Percentiles rank a stretch among this genome's conserved stretches.
These are phyloP conservation scores for Hypanus sabinus DNA, from an alignment of 2,113 vertebrate genomes.

Conservation along the genomic window DNA sequence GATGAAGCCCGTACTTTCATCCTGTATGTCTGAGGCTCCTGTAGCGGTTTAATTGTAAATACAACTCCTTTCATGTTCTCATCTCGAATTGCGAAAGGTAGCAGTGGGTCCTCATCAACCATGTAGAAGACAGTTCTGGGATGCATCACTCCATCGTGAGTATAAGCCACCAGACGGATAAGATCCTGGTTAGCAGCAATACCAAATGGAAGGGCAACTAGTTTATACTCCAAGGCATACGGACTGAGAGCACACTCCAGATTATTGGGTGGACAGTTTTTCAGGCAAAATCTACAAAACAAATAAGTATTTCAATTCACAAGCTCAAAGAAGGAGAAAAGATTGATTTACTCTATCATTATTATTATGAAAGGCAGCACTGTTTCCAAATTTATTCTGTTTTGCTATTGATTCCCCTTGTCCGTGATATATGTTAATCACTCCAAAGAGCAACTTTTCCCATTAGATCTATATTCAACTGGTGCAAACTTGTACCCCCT, in stretches of 20 bases:
- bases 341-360: neutral
- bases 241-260: constrained; percentile 84
- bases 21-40: constrained; percentile 75
- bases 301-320: constrained; percentile 36
- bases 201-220: constrained; percentile 88
- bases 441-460: neutral
- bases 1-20: constrained; percentile 86
- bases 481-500: neutral
- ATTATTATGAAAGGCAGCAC: neutral
- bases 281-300: constrained; percentile 79
- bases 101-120: constrained; percentile 61
- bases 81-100: constrained; percentile 84
- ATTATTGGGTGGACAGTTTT: constrained; percentile 81
- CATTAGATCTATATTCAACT: neutral
- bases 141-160: constrained; percentile 85
- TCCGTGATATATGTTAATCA: neutral
- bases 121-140: constrained; percentile 81
- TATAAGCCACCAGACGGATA: constrained; percentile 90
- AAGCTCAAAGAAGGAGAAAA: neutral
- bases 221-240: constrained; percentile 90
- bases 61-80: constrained; percentile 90
- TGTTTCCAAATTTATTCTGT: neutral
- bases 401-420: neutral
- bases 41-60: constrained; percentile 71
- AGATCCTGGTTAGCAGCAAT: constrained; percentile 90